Conservation (phyloP, 2,113 vertebrate species). For the Cyprinodon variegatus region DNA sequence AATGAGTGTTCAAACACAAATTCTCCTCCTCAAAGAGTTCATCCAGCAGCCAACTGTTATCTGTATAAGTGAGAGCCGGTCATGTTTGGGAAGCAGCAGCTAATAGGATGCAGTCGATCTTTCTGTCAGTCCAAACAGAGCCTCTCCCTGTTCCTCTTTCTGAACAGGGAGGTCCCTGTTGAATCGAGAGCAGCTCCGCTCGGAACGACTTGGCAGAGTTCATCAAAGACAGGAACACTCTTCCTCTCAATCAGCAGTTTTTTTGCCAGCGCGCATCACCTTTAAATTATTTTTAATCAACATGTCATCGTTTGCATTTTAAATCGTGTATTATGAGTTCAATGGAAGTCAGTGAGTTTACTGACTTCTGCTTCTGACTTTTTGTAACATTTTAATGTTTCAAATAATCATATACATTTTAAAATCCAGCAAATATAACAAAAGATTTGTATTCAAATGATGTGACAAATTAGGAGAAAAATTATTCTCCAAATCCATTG, state of each 20-base stretch:
- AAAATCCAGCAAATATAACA: not conserved
- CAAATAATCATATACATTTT: no score
- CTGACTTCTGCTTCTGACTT: not conserved
- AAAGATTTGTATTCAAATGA: not conserved
- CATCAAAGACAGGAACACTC: conserved; percentile 49
- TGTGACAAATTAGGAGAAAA: not conserved
- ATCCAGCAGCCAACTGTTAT: conserved; percentile 35
- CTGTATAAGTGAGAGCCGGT: conserved; percentile 24
- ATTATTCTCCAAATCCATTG: not conserved
- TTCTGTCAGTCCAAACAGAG: conserved; percentile 55
- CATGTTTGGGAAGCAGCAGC: conserved; percentile 50
- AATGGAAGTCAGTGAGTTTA: not conserved
- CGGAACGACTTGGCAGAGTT: conserved; percentile 52
- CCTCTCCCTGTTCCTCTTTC: conserved; percentile 53
- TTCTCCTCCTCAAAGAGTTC: conserved; percentile 28
- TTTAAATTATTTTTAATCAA: conserved; percentile 17
- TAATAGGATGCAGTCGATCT: conserved; percentile 69
- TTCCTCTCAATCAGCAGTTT: conserved; percentile 69
- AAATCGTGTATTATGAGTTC: no score
- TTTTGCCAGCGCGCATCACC: conserved; percentile 62
- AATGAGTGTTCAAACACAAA: conserved; percentile 33
- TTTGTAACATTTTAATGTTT: not conserved
- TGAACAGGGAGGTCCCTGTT: conserved; percentile 54
- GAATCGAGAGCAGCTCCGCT: conserved; percentile 26
- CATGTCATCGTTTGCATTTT: not conserved